Evolutionary conservation across 1,140 invertebrate species (phyloP).

Genomic region (Artemia franciscana): DNA sequence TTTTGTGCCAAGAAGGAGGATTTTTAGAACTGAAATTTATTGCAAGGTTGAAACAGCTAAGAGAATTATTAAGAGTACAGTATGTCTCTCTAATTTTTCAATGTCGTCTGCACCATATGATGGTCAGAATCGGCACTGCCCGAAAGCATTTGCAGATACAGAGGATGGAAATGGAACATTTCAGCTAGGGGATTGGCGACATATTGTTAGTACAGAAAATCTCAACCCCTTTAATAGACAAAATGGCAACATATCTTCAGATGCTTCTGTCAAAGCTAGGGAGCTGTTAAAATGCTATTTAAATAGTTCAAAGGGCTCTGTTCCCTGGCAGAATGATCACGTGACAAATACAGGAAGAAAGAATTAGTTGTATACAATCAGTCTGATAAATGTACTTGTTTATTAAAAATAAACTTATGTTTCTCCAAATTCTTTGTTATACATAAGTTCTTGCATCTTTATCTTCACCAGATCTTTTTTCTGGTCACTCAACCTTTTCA

Average conservation of each 20-base stretch:
- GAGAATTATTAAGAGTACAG: not conserved
- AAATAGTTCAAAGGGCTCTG: not conserved
- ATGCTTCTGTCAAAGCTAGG: not conserved
- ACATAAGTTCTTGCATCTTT: not conserved
- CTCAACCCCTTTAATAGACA: not conserved
- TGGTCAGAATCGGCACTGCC: not conserved
- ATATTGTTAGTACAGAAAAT: not conserved
- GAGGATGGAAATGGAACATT: not conserved
- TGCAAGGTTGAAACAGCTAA: not conserved
- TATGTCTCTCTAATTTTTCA: not conserved
- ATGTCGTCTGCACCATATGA: not conserved
- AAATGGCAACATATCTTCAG: not conserved
- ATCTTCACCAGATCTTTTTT: not conserved
- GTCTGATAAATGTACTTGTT: not conserved
- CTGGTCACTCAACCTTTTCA: not conserved
- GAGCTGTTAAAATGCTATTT: not conserved
- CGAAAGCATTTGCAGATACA: not conserved
- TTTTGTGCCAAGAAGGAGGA: slow-evolving; percentile 9
- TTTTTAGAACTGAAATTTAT: slow-evolving; percentile 7
- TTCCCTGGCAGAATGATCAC: not conserved
- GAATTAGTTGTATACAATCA: not conserved
- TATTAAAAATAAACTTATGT: not conserved
- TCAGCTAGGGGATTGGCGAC: not conserved
- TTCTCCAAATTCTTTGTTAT: not conserved
- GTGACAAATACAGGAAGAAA: not conserved